Evolutionary conservation across 1,140 invertebrate species (phyloP), one percentile per base, ranked within the genome.

Genomic region (Camponotus vicinus): DNA sequence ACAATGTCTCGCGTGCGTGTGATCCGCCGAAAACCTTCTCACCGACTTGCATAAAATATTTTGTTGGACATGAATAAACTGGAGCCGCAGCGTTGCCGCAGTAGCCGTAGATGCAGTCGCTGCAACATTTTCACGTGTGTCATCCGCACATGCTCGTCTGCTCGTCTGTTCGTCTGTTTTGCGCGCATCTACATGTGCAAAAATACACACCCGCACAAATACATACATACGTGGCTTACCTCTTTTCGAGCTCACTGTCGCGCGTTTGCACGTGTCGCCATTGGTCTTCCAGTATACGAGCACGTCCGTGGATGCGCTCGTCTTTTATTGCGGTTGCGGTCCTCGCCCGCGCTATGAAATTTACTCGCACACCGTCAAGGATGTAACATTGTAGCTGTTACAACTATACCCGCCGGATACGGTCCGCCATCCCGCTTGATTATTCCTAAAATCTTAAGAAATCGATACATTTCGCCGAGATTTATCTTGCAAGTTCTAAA

Each of bases 1-100:
- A 91, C 91, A 90, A 86, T 91, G 89, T 92, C 90, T 75, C 70
- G 88, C 40, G 77, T 90, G 89, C 89, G 92, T 93, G 93, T 93
- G 93, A 93, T 93, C 89, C 92, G 88, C 71, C 71, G 88, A 84
- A 88, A 90, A 89, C 92, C 89, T 71, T 64, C 61, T 59, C 64
- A 85, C 85, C 71, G 75, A 55, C 85, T 84, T 67, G 88, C 91
- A 91, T 93, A 90, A 94, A 93, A 94, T 92, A 94, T 94, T 94
- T 93, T 89, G 85, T 76, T 82, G 49, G 45, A 87, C 91, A 91
- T 91, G 93, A 93, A 94, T 94, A 94, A 94, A 93, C 57, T 32
- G 76, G 15, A 79, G 63, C 82, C 71, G 82, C 90, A 78, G 78
- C 67, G 71, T 89, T 87, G 75, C 69, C 67, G 88, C 89, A 83